Evolutionary conservation across 2,888 invertebrate species (phyloP), one percentile per base, ranked within the genome.

Genomic region (Blastobasis adustella): DNA sequence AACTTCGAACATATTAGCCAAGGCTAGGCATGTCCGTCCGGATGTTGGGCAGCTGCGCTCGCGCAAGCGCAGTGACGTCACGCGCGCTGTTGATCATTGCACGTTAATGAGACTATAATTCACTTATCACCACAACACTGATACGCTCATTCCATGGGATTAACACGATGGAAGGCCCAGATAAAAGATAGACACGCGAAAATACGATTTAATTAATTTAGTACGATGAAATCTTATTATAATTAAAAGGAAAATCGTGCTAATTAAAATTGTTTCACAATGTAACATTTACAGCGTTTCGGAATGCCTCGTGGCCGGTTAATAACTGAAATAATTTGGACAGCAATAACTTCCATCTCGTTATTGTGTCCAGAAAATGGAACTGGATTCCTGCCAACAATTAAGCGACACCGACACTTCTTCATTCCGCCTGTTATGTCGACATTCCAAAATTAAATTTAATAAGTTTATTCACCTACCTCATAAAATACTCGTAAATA

Each of bases 391-490:
- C 38, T 49, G 71, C 76, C 75, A 72, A 63, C 58, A 58, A 62
- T 62, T 59, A 59, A 67, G 70, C 69, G 66, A 61, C 68, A 69
- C 62, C 67, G 69, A 62, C 59, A 61, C 65, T 64, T 60, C 59
- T 60, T 46, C 41, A 49, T 61, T 59, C 58, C 57, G 57, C 54
- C 59, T 54, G 57, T 64, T 69, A 63, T 65, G 62, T 68, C 67
- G 72, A 66, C 66, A 58, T 63, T 58, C 46, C 41, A 51, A 43
- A 45, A 51, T 60, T 61, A 63, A 64, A 66, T 63, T 76, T 73
- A 66, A 76, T 71, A 66, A 69, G 77, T 73, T 76, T 74, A 66
- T 75, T 78, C 70, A 73, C 71, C 75, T 65, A 57, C 40, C 51
- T 48, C 58, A 53, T 58, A 61, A 59, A 58, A 52, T 46, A 6